Percentiles rank a stretch among this genome's conserved stretches.
phyloP scores from a whole-genome alignment of 1,140 invertebrate genomes.

The Limonius californicus region DNA sequence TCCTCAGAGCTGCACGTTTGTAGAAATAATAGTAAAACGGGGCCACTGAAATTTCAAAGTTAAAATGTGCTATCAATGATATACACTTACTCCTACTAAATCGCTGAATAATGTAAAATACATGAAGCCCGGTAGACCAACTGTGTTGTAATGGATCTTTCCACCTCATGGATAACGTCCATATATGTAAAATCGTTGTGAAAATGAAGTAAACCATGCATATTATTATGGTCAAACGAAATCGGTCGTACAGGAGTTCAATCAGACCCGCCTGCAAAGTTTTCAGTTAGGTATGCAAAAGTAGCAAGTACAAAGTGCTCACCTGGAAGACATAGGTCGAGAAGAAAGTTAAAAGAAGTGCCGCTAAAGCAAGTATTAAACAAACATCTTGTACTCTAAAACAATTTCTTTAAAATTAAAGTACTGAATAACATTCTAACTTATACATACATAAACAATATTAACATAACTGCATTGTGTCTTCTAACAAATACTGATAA shows the following conservation, averaged over 20 bases:
- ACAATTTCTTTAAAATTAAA: conserved; percentile 9
- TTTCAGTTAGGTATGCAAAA: not conserved
- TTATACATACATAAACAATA: conserved; percentile 43
- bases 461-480: conserved; percentile 39
- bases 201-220: conserved; percentile 55
- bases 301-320: conserved; percentile 34
- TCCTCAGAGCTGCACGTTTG: conserved; percentile 64
- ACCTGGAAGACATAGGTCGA: conserved; percentile 73
- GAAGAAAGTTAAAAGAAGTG: conserved; percentile 63
- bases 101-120: conserved; percentile 57
- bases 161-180: conserved; percentile 57
- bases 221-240: conserved; percentile 55
- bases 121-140: conserved; percentile 56
- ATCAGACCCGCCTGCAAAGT: conserved; percentile 60
- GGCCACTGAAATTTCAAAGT: conserved; percentile 54
- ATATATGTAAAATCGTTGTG: conserved; percentile 56
- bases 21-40: conserved; percentile 71
- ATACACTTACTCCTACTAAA: conserved; percentile 51
- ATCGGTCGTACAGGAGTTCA: conserved; percentile 61
- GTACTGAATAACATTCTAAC: not conserved
- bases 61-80: conserved; percentile 1
- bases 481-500: conserved; percentile 36
- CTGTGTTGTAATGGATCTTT: conserved; percentile 48
- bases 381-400: conserved; percentile 65
- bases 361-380: conserved; percentile 59